Evolutionary conservation across 1,140 invertebrate species (phyloP).

Genomic region (Theocolax elegans): DNA sequence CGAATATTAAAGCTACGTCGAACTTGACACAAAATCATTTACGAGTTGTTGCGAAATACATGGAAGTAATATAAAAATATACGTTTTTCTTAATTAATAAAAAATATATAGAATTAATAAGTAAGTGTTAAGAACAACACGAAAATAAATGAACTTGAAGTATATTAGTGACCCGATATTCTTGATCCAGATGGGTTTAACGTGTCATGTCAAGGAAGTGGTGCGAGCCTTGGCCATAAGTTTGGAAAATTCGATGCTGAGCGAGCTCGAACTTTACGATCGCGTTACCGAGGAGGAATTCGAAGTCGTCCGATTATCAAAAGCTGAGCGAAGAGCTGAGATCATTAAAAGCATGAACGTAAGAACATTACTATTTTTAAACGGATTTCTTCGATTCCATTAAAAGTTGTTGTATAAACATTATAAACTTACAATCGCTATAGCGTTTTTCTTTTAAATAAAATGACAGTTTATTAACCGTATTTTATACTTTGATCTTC

Average conservation of each 20-base stretch:
- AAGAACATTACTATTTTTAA: constrained; percentile 37
- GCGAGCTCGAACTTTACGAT: constrained; percentile 76
- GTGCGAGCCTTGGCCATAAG: constrained; percentile 72
- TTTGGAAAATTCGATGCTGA: constrained; percentile 73
- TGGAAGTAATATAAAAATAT: no score
- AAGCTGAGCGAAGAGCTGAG: constrained; percentile 72
- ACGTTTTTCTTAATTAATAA: no score
- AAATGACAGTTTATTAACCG: background rate
- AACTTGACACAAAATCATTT: no score
- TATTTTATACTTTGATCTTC: no score
- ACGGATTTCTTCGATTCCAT: no score
- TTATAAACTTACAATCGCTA: background rate
- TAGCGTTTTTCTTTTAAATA: no score
- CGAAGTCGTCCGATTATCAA: constrained; percentile 78
- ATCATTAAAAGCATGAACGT: constrained; percentile 74
- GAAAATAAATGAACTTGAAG: no score
- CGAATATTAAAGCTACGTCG: no score
- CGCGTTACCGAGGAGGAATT: constrained; percentile 85
- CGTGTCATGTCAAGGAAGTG: constrained; percentile 75
- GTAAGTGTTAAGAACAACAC: no score
- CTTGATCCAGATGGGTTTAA: constrained; percentile 67
- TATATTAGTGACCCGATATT: constrained; percentile 1
- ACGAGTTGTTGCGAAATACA: no score
- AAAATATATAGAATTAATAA: no score
- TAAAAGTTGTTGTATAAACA: background rate